These are phyloP conservation scores for Willisornis vidua DNA, from an alignment of 2,113 vertebrate genomes.

Conservation along the genomic window DNA sequence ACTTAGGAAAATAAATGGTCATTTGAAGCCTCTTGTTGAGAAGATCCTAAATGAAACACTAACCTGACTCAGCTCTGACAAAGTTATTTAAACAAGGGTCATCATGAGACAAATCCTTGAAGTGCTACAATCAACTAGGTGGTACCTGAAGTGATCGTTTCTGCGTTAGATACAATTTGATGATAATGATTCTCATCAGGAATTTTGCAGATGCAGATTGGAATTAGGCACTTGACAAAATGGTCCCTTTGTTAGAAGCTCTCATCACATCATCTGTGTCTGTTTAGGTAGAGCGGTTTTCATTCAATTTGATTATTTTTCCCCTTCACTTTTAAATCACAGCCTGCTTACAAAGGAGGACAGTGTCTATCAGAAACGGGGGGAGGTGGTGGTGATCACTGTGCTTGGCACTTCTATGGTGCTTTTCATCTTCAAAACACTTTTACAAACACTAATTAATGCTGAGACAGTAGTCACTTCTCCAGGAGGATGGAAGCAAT, in stretches of 20 bases:
- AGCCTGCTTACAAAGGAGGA: slow-evolving; percentile 28
- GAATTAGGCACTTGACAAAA: slow-evolving; percentile 57
- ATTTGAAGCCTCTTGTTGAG: not conserved
- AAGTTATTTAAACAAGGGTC: slow-evolving; percentile 45
- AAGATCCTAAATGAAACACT: not conserved
- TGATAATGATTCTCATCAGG: slow-evolving; percentile 38
- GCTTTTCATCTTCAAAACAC: slow-evolving; percentile 61
- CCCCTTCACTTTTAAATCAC: slow-evolving; percentile 41
- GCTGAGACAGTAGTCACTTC: slow-evolving; percentile 47
- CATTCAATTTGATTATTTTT: slow-evolving; percentile 50
- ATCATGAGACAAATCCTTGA: not conserved
- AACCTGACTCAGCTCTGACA: not conserved
- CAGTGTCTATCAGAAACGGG: not conserved
- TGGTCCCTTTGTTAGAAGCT: slow-evolving; percentile 41
- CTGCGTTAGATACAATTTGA: slow-evolving; percentile 10
- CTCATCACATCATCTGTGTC: slow-evolving; percentile 1
- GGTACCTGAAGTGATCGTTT: not conserved
- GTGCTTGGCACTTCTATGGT: not conserved
- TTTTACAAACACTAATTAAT: slow-evolving; percentile 62
- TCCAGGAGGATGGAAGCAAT: slow-evolving; percentile 18
- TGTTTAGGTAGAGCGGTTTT: not conserved
- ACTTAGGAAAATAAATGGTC: not conserved
- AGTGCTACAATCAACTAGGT: slow-evolving; percentile 41
- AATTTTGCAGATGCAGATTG: slow-evolving; percentile 33
- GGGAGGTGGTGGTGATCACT: slow-evolving; percentile 19